Evolutionary conservation across 2,888 invertebrate species (phyloP).

Genomic region (Seira sanloemensis): DNA sequence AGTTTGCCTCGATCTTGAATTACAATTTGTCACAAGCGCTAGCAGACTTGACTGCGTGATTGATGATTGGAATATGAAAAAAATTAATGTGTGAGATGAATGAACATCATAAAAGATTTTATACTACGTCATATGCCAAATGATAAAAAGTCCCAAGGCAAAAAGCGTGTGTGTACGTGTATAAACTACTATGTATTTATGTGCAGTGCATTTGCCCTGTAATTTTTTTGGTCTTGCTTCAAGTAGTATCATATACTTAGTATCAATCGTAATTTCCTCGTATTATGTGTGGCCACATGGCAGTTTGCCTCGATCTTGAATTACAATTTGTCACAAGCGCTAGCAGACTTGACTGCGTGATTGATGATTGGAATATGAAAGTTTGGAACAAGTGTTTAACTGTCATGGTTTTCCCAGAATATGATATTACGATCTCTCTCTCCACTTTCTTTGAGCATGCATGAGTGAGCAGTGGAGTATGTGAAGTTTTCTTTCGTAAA

Average conservation of each 20-base stretch:
- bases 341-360: not conserved
- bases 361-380: slow-evolving; percentile 4
- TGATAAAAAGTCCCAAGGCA: slow-evolving; percentile 6
- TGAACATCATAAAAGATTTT: slow-evolving; percentile 3
- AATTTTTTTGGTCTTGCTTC: not conserved
- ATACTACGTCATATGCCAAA: not conserved
- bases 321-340: not conserved
- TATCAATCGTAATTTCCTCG: slow-evolving; percentile 8
- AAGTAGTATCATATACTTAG: not conserved
- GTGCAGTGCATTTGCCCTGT: not conserved
- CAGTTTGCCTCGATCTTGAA: not conserved
- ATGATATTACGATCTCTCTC: too few species aligned
- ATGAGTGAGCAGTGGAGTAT: not conserved
- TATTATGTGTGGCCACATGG: not conserved
- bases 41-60: not conserved
- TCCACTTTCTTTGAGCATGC: not conserved
- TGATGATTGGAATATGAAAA: not conserved
- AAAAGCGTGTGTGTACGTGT: not conserved
- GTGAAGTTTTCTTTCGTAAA: not conserved
- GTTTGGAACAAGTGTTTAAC: slow-evolving; percentile 8
- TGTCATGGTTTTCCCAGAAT: not conserved
- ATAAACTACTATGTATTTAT: too few species aligned
- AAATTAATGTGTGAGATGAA: not conserved
- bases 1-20: not conserved
- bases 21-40: not conserved